Evolutionary conservation across 2,888 invertebrate genomes (phyloP).

Genomic region (Nomada hirtipes): DNA sequence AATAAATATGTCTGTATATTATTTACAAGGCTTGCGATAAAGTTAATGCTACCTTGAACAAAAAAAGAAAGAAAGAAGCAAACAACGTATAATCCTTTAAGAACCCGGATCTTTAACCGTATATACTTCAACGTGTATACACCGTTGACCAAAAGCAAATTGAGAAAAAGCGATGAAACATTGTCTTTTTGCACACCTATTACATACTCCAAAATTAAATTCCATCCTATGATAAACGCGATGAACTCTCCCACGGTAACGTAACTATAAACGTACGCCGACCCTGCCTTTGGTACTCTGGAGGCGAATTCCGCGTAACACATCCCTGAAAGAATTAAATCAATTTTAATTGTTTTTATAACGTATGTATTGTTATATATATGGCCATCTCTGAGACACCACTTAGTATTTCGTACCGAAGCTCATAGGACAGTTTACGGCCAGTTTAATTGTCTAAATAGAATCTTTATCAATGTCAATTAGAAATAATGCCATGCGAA

Average conservation of each 20-base stretch:
- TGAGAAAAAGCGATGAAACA: too few relatives aligned
- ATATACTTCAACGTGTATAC: not conserved
- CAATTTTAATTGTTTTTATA: not conserved
- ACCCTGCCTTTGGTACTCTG: constrained; percentile 92
- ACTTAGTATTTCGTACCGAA: too few relatives aligned
- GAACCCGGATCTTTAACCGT: not conserved
- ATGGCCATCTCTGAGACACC: too few relatives aligned
- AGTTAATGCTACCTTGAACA: not conserved
- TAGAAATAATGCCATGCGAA: too few relatives aligned
- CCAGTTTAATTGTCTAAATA: too few relatives aligned
- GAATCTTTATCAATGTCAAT: too few relatives aligned
- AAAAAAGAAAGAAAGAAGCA: not conserved
- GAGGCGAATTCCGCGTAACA: constrained; percentile 94
- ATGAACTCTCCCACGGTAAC: constrained; percentile 92
- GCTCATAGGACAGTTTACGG: too few relatives aligned
- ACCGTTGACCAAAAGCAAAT: too few relatives aligned
- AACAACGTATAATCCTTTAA: not conserved
- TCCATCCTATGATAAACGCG: constrained; percentile 94
- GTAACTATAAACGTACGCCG: constrained; percentile 94
- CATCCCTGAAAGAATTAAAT: constrained; percentile 85
- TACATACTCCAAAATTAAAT: constrained; percentile 91
- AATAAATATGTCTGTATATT: not conserved
- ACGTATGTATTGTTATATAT: too few relatives aligned
- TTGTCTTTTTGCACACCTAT: constrained; percentile 86
- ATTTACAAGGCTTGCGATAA: not conserved